Base-by-base conservation (phyloP, 1,140 invertebrate genomes). In the Sinonovacula constricta region DNA sequence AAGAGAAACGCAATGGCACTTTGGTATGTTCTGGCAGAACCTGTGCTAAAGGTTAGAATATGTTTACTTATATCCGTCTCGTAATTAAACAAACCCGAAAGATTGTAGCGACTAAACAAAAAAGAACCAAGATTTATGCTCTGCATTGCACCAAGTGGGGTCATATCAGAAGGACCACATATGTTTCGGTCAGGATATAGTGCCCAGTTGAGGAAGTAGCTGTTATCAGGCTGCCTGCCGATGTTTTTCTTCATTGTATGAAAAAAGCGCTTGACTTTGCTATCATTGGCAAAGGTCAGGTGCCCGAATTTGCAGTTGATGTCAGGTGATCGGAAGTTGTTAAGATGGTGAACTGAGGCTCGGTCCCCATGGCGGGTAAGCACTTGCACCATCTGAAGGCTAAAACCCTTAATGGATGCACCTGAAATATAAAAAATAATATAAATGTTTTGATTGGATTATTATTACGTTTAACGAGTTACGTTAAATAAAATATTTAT, bases 281-380 rank as follows among this genome's bases (percentile, higher is more conserved):
- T 53, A 39, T 75, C 70, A 72, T 79, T 82, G 82, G 31, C 88
- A 57, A 82, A 83, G 86, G 65, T 85, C 85, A 36, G 80, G 68
- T 45, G 86, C 18, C 83, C 78, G 30, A 89, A 83, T 4, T 94
- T 94, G 90, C 97, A 98, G 81, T 96, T 94, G 3, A 97, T 92
- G 57, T 92, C 93, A 28, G 94, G 72, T 30, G 56, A 59, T 14
- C 62, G 94, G 53, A 95, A 93, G 81, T 95, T 94, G 79, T 93
- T 92, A 4, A 97, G 92, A 88, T 96, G 95, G 7, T 95, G 94
- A 56, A 98, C 91, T 1, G 96, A 95, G 4, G 96, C 95, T 54
- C 97, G 92, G 89, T 97, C 96, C 1, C 97, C 97, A 90, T 98
- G 97, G 33, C 97, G 91, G 5, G 96, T 94, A 10, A 97, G 90